Evolutionary conservation across 2,888 invertebrate genomes (phyloP), one percentile per base, ranked within the genome.

Genomic region (Lasioglossum zephyrum): DNA sequence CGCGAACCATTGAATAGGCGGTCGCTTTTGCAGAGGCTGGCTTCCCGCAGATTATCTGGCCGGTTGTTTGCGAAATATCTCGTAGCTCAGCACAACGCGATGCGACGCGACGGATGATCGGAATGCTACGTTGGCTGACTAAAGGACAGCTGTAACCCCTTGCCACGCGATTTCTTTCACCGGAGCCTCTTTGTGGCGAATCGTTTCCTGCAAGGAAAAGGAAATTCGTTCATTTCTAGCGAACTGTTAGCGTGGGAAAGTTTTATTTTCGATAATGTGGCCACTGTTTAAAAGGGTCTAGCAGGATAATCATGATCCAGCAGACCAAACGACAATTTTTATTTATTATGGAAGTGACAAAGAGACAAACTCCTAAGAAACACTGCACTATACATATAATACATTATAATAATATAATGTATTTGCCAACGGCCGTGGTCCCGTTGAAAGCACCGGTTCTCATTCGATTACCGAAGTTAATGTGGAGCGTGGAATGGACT

Each of bases 51-150:
- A 75, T 78, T 78, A 41, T 44, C 70, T 36, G 44, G 44, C 31
- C n/a, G 80, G 11, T 41, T 76, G 60, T 76, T 83, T 76, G 81
- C 83, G 76, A 80, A 63, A 72, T 75, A 26, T 75, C 70, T 63
- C 53, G 70, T 57, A n/a, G 22, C 47, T 63, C 13, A 5, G 60
- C 60, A 9, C 53, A n/a, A n/a, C 22, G 8, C 53, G 26, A 60
- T 4, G 26, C 47, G 16, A 47, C 47, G 47, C 16, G 47, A 60
- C 60, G 60, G 4, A 60, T 4, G 60, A 60, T 16, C 26, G 26
- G 60, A 63, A 63, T 63, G 26, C 26, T 31, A 31, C 16, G 26
- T 16, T 63, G 63, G 31, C 31, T 63, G 63, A 31, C 63, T 63
- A 63, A 63, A 63, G 31, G 31, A 63, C 31, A 63, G 31, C 63